Percentiles rank a stretch among this genome's conserved stretches.
Evolutionary conservation across 2,797 vertebrate species (phyloP).

Genomic region (Nannoperca obscura): DNA sequence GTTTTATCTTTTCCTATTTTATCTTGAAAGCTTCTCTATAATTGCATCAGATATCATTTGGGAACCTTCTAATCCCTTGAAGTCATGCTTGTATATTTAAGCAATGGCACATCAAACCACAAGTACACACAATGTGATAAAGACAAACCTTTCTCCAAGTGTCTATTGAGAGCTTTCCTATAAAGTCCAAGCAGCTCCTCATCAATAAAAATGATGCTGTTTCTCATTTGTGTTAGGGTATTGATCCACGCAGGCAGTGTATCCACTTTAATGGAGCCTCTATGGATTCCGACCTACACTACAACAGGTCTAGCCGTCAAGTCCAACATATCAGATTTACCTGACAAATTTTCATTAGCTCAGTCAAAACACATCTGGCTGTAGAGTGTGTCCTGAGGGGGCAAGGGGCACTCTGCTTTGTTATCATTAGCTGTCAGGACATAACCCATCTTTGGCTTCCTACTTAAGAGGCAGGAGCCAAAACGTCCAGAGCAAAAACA

Average conservation of each 20-base stretch:
- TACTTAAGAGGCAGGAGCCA: constrained; percentile 58
- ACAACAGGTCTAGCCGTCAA: constrained; percentile 41
- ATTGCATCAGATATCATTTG: constrained; percentile 72
- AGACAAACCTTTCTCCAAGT: constrained; percentile 55
- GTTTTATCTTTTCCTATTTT: constrained; percentile 66
- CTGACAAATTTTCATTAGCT: constrained; percentile 74
- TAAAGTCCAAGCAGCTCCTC: constrained; percentile 52
- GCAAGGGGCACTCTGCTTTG: constrained; percentile 59
- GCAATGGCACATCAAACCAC: constrained; percentile 54
- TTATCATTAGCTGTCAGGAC: constrained; percentile 79
- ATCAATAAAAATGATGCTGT: constrained; percentile 70
- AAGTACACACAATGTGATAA: constrained; percentile 53
- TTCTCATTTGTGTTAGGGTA: constrained; percentile 67
- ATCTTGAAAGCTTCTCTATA: constrained; percentile 63
- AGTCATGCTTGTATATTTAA: constrained; percentile 62
- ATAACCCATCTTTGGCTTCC: constrained; percentile 66
- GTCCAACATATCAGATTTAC: constrained; percentile 64
- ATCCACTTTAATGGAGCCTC: constrained; percentile 66
- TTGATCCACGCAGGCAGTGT: constrained; percentile 63
- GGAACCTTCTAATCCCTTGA: constrained; percentile 68
- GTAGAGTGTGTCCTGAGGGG: constrained; percentile 51
- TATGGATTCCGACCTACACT: constrained; percentile 49
- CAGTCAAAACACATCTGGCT: constrained; percentile 77
- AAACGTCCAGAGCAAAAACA: constrained; percentile 68
- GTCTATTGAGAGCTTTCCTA: constrained; percentile 66